phyloP scores from a whole-genome alignment of 64 coral and sea anemone species.

The Dendronephthya gigantea region DNA sequence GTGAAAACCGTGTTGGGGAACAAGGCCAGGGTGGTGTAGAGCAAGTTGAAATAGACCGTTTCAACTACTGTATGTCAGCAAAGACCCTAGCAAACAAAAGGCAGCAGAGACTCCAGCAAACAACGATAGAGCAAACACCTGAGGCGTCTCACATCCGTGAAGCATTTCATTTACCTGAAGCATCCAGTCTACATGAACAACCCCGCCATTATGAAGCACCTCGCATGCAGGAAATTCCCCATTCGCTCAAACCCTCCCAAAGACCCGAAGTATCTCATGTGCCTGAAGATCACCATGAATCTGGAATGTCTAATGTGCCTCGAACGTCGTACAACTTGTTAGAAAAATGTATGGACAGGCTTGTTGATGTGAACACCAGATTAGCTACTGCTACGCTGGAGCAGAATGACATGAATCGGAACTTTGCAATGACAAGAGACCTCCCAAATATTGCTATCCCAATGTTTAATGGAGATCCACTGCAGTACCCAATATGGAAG shows the following conservation, averaged over 20 bases:
- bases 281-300: neutral
- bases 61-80: neutral
- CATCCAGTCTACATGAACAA: neutral
- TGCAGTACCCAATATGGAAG: constrained; percentile 46
- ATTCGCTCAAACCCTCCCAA: neutral
- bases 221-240: neutral
- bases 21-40: neutral
- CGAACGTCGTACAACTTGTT: neutral
- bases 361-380: constrained; percentile 8
- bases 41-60: neutral
- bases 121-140: too few relatives aligned
- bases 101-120: too few relatives aligned
- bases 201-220: neutral
- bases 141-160: neutral
- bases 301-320: neutral
- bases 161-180: neutral
- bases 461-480: constrained; percentile 26
- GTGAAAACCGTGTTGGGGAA: too few relatives aligned
- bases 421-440: neutral
- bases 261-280: neutral
- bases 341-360: neutral
- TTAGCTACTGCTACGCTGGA: neutral
- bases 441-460: neutral
- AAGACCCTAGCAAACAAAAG: neutral
- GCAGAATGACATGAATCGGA: neutral